Evolutionary conservation across 2,797 vertebrate genomes (phyloP).

Genomic region (Lophius americanus): DNA sequence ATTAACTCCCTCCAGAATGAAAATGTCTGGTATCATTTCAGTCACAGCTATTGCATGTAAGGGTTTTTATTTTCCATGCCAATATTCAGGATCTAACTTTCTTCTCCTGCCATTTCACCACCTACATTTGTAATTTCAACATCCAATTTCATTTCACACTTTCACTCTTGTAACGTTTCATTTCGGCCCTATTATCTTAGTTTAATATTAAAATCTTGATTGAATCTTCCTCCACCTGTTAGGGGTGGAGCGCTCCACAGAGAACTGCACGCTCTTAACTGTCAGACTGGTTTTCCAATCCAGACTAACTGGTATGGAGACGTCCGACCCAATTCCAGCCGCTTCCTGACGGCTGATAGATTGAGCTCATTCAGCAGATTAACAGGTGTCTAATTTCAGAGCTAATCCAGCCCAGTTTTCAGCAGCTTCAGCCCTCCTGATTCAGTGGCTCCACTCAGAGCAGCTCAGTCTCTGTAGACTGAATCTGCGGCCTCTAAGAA

Average conservation of each 20-base stretch:
- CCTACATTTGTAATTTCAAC: background rate
- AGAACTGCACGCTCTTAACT: background rate
- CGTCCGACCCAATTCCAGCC: conserved; percentile 22
- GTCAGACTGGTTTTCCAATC: conserved; percentile 1
- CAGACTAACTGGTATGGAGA: background rate
- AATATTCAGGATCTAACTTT: background rate
- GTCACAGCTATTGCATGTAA: background rate
- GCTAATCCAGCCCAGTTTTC: conserved; percentile 48
- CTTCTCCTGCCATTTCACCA: background rate
- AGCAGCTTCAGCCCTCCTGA: background rate
- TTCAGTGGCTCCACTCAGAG: conserved; percentile 1
- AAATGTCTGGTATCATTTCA: background rate
- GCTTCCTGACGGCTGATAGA: conserved; percentile 23
- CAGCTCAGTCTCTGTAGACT: background rate
- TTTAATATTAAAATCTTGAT: background rate
- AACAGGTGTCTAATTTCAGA: conserved; percentile 44
- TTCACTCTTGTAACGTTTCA: background rate
- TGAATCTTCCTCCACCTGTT: background rate
- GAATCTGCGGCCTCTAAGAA: no score
- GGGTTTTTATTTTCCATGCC: background rate
- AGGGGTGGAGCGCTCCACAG: background rate
- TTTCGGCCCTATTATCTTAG: background rate
- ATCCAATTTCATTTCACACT: background rate
- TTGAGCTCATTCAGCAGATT: conserved; percentile 56
- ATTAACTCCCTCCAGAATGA: background rate